Percentiles rank a stretch among this genome's conserved stretches.
Evolutionary conservation across 2,888 invertebrate species (phyloP).

Genomic region (Argyra leucocephala): DNA sequence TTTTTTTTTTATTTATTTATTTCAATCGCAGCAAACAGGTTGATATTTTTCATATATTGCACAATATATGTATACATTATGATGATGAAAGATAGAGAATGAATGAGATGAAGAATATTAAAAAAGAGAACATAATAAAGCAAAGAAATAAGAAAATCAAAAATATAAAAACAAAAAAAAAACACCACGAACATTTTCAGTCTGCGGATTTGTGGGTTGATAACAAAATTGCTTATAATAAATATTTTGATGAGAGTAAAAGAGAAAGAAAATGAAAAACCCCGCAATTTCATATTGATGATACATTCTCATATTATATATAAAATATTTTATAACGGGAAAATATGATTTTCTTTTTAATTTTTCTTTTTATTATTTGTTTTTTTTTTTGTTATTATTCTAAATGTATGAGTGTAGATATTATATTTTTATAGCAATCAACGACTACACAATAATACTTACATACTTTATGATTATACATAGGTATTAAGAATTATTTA

Average conservation of each 20-base stretch:
- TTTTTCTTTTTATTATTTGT: too few relatives aligned
- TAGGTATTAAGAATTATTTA: too few relatives aligned
- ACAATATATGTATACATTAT: too few relatives aligned
- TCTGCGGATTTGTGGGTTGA: constrained; percentile 6
- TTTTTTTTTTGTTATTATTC: too few relatives aligned
- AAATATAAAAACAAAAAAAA: background rate
- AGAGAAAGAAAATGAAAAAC: background rate
- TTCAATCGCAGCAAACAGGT: background rate
- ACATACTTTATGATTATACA: too few relatives aligned
- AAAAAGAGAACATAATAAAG: background rate
- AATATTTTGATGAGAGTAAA: background rate
- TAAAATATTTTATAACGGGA: background rate
- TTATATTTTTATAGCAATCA: too few relatives aligned
- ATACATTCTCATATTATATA: background rate
- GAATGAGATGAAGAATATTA: too few relatives aligned
- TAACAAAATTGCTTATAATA: background rate
- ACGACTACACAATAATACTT: too few relatives aligned
- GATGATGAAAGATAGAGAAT: too few relatives aligned
- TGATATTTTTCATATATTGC: too few relatives aligned
- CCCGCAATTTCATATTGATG: background rate
- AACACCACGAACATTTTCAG: background rate
- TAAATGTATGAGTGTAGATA: too few relatives aligned
- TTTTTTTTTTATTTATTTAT: too few relatives aligned
- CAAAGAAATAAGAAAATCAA: background rate
- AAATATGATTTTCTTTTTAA: background rate